Base-by-base conservation (phyloP, 2,888 invertebrate genomes). In the Eumerus sabulonum region DNA sequence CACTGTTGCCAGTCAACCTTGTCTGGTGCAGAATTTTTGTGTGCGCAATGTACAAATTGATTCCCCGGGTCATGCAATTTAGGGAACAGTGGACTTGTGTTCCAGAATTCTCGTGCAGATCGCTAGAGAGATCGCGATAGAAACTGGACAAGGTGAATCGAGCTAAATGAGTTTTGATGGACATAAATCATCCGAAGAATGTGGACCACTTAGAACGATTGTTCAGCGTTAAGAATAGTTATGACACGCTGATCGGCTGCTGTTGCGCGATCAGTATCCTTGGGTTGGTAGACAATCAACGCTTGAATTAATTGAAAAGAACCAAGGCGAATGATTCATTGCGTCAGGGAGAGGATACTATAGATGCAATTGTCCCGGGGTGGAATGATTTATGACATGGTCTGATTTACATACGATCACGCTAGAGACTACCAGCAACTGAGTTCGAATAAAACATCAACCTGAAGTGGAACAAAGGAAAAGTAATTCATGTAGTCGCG, bases 61-160 rank as follows among this genome's bases (percentile, higher is more conserved):
- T 70, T 50, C 70, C 70, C 27, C 64, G 42, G 76, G 76, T 76
- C 76, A 70, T 70, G 76, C 64, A 64, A 76, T 64, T 70, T 76
- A 51, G 64, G 63, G 40, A 63, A 62, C 68, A 44, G 14, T 16
- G 19, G 66, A 56, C 18, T 53, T 66, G 40, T 59, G 47, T 45
- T 35, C 40, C 47, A 53, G 38, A 63, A 72, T 63, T 50, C 50
- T 40, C 56, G 45, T 57, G 56, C 40, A 11, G 38, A 47, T 66
- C 53, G 35, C n/a, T 53, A 27, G 35, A n/a, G 38, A 59, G 57
- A 66, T 56, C 44, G 27, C 56, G 44, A 62, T 56, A 56, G n/a
- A 44, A 18, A 9, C 3, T 44, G 27, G 17, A 51, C 53, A 56
- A 60, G 42, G 54, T 40, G 59, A 66, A 19, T 42, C 4, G 56